These are phyloP conservation scores for Phania funesta DNA, from an alignment of 2,888 invertebrate genomes.

Conservation along the genomic window DNA sequence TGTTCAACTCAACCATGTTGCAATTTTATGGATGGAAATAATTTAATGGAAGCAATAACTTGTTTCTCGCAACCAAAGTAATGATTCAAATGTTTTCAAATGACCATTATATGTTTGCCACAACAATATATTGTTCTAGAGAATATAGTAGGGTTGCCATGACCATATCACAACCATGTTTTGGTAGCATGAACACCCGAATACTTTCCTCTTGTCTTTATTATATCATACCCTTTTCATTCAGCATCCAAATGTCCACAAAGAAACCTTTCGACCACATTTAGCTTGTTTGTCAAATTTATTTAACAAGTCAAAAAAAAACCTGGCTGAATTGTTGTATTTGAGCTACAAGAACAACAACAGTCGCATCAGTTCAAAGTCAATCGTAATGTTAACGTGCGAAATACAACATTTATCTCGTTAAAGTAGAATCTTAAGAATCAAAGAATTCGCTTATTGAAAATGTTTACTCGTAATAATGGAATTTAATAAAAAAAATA, in stretches of 20 bases:
- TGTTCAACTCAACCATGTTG: too few species aligned
- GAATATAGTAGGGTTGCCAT: too few species aligned
- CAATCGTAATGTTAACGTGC: constrained; percentile 55
- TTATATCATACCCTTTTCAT: too few species aligned
- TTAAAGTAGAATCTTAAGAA: constrained; percentile 47
- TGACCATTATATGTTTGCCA: too few species aligned
- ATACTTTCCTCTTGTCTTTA: too few species aligned
- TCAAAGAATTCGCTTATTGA: constrained; percentile 49
- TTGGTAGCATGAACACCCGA: too few species aligned
- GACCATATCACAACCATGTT: too few species aligned
- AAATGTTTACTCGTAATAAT: constrained; percentile 25
- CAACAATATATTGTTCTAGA: too few species aligned
- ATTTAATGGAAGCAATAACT: too few species aligned
- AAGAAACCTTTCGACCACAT: not conserved
- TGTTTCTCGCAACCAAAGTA: too few species aligned
- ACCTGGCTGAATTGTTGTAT: not conserved
- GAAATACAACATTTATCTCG: constrained; percentile 54
- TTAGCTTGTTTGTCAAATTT: not conserved
- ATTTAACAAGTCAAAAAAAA: not conserved
- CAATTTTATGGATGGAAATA: too few species aligned
- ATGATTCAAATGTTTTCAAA: too few species aligned
- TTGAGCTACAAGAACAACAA: not conserved
- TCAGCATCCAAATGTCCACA: not conserved
- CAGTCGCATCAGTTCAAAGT: constrained; percentile 51
- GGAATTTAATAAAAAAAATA: constrained; percentile 60